A percentile compares a stretch with the other conserved stretches of the same genome.
Evolutionary conservation across 2,113 vertebrate genomes (phyloP).

Genomic region (Perca fluviatilis): DNA sequence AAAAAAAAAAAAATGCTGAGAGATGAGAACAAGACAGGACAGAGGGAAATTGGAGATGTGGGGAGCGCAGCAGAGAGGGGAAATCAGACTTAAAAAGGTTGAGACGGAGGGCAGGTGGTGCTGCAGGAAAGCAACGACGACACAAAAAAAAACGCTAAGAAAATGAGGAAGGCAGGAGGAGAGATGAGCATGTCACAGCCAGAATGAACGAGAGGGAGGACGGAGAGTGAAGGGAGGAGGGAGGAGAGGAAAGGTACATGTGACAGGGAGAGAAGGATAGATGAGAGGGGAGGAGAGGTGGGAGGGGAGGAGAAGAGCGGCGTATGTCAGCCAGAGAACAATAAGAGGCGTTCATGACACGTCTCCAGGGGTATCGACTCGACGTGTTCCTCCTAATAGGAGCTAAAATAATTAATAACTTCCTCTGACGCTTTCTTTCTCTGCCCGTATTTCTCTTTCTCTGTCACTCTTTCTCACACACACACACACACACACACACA

Average conservation of each 20-base stretch:
- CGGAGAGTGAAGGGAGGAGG: conserved; percentile 15
- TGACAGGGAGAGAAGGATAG: conserved; percentile 56
- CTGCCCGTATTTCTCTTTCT: conserved; percentile 8
- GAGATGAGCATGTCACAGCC: conserved; percentile 53
- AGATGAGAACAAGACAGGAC: conserved; percentile 19
- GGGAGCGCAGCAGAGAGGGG: conserved; percentile 14
- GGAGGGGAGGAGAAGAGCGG: conserved; percentile 40
- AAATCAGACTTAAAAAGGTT: conserved; percentile 40
- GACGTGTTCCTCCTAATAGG: conserved; percentile 68
- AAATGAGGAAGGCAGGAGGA: conserved; percentile 46
- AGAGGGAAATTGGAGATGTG: conserved; percentile 26
- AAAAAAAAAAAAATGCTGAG: neutral
- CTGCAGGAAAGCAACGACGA: neutral
- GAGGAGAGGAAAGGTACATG: conserved; percentile 52
- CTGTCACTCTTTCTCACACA: neutral
- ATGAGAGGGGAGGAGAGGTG: conserved; percentile 5
- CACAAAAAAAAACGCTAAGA: neutral
- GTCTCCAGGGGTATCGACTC: conserved; percentile 71
- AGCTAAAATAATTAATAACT: conserved; percentile 77
- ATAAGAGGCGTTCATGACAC: conserved; percentile 77
- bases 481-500: neutral
- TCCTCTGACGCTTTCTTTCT: conserved; percentile 43
- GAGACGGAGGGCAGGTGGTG: conserved; percentile 20
- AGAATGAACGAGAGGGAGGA: conserved; percentile 38
- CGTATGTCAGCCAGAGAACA: conserved; percentile 75